Conservation (phyloP, 2,888 invertebrate genomes). For the Unio pictorum region DNA sequence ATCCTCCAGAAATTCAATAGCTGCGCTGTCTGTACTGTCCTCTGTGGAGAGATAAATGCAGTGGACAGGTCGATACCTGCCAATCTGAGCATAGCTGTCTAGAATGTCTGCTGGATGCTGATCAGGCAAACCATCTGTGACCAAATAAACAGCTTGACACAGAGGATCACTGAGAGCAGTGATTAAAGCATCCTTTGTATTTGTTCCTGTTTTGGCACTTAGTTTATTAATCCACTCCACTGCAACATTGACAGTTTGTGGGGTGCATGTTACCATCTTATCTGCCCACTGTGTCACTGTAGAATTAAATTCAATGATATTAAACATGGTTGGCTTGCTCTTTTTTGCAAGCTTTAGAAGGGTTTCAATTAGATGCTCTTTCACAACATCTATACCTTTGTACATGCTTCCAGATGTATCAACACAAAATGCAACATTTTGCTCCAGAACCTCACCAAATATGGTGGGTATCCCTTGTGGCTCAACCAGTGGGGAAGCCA, state of each 20-base stretch:
- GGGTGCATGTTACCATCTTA: conserved; percentile 67
- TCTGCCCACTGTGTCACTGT: conserved; percentile 70
- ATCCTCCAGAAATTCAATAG: conserved; percentile 66
- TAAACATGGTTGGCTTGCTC: conserved; percentile 58
- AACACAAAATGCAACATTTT: conserved; percentile 69
- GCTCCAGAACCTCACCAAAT: conserved; percentile 65
- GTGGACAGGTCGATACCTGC: conserved; percentile 63
- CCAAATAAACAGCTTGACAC: conserved; percentile 67
- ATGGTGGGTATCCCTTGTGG: conserved; percentile 57
- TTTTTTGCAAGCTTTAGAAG: conserved; percentile 55
- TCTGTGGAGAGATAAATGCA: conserved; percentile 65
- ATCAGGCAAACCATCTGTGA: conserved; percentile 70
- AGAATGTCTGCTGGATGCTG: conserved; percentile 66
- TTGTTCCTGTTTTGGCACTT: conserved; percentile 68
- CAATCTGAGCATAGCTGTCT: conserved; percentile 57
- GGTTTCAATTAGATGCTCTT: conserved; percentile 67
- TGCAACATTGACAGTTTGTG: conserved; percentile 68
- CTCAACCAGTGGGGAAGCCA: conserved; percentile 26
- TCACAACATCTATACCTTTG: conserved; percentile 63
- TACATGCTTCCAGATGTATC: conserved; percentile 72
- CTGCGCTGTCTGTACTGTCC: conserved; percentile 53
- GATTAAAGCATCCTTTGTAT: conserved; percentile 67
- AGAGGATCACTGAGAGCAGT: conserved; percentile 62
- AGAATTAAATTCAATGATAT: conserved; percentile 69
- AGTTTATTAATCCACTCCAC: conserved; percentile 65